Base-by-base conservation (phyloP, 2,797 vertebrate species). In the Siniperca scherzeri region DNA sequence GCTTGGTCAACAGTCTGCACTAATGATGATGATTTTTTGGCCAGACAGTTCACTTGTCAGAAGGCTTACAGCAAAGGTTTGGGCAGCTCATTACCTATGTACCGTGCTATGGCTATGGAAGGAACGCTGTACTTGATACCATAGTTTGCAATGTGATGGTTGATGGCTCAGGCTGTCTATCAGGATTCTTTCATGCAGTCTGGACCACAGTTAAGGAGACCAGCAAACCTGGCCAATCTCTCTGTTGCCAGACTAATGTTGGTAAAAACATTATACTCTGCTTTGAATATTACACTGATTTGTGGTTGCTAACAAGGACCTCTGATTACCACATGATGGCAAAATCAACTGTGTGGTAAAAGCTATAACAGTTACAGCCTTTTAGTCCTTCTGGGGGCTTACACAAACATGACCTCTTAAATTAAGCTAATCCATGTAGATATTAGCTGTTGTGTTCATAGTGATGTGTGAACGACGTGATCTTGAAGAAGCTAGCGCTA, bases 121-220 rank as follows among this genome's bases (percentile, higher is more conserved):
- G 77, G 33, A 67, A 40, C 1, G 14, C 69, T 60, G 83, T 1
- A 50, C 70, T 68, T 14, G 8, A 53, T 74, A 69, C 55, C 66
- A 71, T 56, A 70, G 68, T 74, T 67, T 83, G 69, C 72, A 80
- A 86, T 88, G 79, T 89, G 88, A 92, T 91, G 89, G 89, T 90
- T 89, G 86, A 87, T 62, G 76, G 73, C 74, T 80, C 75, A 67
- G 77, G 71, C n/a, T 68, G 86, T 55, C 80, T 67, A 65, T 70
- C 77, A 72, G 76, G 74, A 88, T 81, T 87, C 73, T 82, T 81
- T 68, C 84, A 80, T 69, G 79, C 78, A 79, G 88, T 85, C 84
- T 88, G 70, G 30, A 86, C 80, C 80, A 85, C 78, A 86, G 71
- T 60, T 60, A 59, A 5, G 65, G 70, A 78, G 77, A 73, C 10